These are phyloP conservation scores for Eupsittula cactorum DNA, from an alignment of 2,113 vertebrate genomes.

Conservation along the genomic window DNA sequence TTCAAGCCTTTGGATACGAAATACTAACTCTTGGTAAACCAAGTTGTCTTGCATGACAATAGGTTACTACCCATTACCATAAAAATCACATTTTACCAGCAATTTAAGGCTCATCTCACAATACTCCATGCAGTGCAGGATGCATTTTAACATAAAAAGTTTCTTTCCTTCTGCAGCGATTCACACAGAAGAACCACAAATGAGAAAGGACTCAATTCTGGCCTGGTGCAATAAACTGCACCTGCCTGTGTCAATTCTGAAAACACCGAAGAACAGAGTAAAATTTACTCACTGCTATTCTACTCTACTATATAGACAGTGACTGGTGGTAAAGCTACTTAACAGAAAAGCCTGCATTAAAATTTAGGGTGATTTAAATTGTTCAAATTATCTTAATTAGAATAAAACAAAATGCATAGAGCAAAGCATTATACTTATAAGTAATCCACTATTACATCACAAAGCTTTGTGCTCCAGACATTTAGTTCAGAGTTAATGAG, in stretches of 20 bases:
- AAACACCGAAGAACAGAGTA: background rate
- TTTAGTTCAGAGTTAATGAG: background rate
- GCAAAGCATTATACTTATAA: background rate
- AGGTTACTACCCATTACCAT: background rate
- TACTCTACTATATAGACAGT: background rate
- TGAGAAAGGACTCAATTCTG: background rate
- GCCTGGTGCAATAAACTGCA: background rate
- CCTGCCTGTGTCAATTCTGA: background rate
- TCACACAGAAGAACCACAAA: background rate
- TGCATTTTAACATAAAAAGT: background rate
- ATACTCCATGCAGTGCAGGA: fast-evolving
- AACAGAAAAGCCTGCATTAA: background rate
- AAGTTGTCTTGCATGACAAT: background rate
- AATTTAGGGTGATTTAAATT: background rate
- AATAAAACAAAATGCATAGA: background rate
- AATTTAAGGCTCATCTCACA: background rate
- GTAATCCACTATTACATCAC: background rate
- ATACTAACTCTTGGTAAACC: background rate
- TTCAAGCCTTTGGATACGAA: background rate
- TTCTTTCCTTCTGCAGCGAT: background rate
- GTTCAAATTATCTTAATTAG: background rate
- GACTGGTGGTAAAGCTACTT: background rate
- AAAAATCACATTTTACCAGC: background rate
- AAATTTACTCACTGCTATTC: background rate
- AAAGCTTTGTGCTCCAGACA: background rate